A percentile compares a stretch with the other conserved stretches of the same genome.
Evolutionary conservation across 2,888 invertebrate genomes (phyloP).

Genomic region (Choreutis nemorana): DNA sequence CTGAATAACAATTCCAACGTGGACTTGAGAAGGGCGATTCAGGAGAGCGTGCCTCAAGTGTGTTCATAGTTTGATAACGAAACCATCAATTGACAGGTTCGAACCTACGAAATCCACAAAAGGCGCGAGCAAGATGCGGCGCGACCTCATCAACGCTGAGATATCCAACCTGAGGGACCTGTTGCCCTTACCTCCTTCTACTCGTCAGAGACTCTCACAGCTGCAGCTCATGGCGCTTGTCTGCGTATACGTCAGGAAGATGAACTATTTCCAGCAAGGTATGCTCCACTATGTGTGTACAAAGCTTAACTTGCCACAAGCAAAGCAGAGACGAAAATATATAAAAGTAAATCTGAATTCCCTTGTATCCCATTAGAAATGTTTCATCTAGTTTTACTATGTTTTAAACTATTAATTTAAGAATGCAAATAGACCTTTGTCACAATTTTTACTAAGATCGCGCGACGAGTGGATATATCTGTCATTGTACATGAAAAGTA

Average conservation of each 20-base stretch:
- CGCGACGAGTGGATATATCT: no score
- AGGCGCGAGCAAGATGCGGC: constrained; percentile 97
- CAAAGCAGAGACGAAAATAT: neutral
- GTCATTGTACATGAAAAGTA: no score
- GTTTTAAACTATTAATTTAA: neutral
- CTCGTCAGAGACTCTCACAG: constrained; percentile 95
- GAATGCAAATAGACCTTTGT: no score
- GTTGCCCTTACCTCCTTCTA: constrained; percentile 94
- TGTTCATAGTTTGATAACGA: no score
- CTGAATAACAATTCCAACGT: no score
- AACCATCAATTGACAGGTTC: constrained; percentile 76
- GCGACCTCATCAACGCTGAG: constrained; percentile 98
- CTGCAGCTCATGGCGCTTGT: constrained; percentile 98
- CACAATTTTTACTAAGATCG: no score
- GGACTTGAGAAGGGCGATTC: no score
- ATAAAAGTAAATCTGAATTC: neutral
- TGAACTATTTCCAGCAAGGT: constrained; percentile 98
- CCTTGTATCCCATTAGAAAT: neutral
- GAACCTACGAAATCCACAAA: constrained; percentile 97
- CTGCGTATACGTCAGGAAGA: constrained; percentile 97
- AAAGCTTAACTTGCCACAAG: neutral
- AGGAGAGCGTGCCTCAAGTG: no score
- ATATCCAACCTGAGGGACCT: constrained; percentile 96
- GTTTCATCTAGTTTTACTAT: neutral
- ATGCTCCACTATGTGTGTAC: constrained; percentile 11